Evolutionary conservation across 1,140 invertebrate species (phyloP).

Genomic region (Saccostrea cuccullata): DNA sequence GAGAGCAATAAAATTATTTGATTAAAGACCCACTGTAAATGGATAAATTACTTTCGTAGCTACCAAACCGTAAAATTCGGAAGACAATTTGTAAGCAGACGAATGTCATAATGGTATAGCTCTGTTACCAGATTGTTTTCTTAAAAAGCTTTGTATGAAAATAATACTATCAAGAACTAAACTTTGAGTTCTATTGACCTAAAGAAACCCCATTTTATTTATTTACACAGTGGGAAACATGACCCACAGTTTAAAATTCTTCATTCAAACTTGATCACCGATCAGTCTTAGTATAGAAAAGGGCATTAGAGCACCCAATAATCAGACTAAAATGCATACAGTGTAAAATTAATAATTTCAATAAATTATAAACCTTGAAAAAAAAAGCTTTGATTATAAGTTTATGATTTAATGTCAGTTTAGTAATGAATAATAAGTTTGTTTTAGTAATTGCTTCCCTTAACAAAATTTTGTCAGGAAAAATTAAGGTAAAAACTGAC

Average conservation of each 20-base stretch:
- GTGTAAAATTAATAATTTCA: not conserved
- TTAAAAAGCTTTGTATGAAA: not conserved
- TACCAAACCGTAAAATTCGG: not conserved
- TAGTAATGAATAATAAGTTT: not conserved
- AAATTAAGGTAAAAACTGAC: too few relatives aligned
- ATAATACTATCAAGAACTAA: not conserved
- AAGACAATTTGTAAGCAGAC: constrained; percentile 5
- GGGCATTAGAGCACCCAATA: too few relatives aligned
- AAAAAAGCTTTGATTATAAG: not conserved
- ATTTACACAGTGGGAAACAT: not conserved
- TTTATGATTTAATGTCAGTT: not conserved
- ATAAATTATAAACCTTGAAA: not conserved
- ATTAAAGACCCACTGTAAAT: constrained; percentile 10
- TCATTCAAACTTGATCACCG: not conserved
- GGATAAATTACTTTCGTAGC: not conserved
- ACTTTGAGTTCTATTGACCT: not conserved
- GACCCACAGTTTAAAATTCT: not conserved
- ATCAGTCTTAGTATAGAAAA: not conserved
- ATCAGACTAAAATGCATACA: too few relatives aligned
- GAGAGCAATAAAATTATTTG: constrained; percentile 1
- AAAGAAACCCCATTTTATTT: not conserved
- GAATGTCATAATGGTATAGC: not conserved
- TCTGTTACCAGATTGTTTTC: not conserved
- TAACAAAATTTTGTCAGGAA: too few relatives aligned
- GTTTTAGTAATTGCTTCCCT: too few relatives aligned